Percentiles rank a stretch among this genome's conserved stretches.
Evolutionary conservation across 1,140 invertebrate species (phyloP).

Genomic region (Drosophila novamexicana): DNA sequence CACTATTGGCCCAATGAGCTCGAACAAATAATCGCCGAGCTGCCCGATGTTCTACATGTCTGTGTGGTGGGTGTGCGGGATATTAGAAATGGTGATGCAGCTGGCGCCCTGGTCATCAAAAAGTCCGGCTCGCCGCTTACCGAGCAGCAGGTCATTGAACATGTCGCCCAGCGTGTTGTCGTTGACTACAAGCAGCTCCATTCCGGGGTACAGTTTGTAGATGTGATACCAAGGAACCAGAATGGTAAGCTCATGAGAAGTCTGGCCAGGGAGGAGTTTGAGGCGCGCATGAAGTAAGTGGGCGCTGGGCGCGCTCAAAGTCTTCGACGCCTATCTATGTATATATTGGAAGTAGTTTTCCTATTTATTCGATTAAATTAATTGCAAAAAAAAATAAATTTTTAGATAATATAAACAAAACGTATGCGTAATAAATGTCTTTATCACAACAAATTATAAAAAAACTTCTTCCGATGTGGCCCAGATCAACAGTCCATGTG

Average conservation of each 20-base stretch:
- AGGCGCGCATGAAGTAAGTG: conserved; percentile 30
- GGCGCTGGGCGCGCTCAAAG: no score
- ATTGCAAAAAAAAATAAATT: neutral
- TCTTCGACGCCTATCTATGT: neutral
- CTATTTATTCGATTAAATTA: conserved; percentile 1
- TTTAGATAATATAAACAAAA: conserved; percentile 5
- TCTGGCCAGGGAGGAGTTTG: conserved; percentile 49
- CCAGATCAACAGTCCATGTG: neutral
- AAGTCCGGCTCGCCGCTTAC: conserved; percentile 40
- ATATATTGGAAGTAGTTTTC: neutral
- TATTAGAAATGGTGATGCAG: conserved; percentile 51
- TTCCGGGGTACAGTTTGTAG: conserved; percentile 84
- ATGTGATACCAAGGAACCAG: conserved; percentile 85
- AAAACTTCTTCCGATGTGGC: no score
- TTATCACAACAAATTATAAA: no score
- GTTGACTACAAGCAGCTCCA: conserved; percentile 77
- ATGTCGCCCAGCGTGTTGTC: conserved; percentile 58
- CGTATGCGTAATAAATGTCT: conserved; percentile 1
- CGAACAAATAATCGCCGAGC: conserved; percentile 62
- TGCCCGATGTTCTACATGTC: conserved; percentile 60
- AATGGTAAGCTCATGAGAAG: conserved; percentile 85
- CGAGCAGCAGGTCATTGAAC: conserved; percentile 56
- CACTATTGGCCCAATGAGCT: conserved; percentile 77
- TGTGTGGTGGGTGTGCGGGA: conserved; percentile 69
- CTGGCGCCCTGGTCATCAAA: conserved; percentile 65